A percentile compares a stretch with the other conserved stretches of the same genome.
Evolutionary conservation across 2,888 invertebrate genomes (phyloP).

Genomic region (Drosophila ustulata): DNA sequence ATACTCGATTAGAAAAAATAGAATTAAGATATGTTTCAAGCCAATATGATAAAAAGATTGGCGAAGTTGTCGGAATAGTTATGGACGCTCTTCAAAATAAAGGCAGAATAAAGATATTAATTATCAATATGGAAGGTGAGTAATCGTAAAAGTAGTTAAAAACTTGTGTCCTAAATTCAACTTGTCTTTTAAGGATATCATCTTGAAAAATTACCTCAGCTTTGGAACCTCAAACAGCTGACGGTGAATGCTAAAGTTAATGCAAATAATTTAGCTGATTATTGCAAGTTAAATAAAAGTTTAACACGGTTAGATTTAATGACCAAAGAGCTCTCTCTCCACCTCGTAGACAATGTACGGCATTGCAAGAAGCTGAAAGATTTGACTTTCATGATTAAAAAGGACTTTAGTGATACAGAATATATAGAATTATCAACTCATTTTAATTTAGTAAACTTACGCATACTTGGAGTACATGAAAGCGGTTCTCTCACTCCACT

Average conservation of each 20-base stretch:
- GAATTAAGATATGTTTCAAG: neutral
- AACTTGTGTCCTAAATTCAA: neutral
- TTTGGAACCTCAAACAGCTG: neutral
- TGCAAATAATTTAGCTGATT: slow-evolving; percentile 1
- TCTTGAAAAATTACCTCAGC: slow-evolving; percentile 2
- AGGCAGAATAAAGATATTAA: neutral
- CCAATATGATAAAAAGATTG: neutral
- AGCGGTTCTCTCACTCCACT: neutral
- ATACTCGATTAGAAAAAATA: neutral
- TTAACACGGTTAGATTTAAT: neutral
- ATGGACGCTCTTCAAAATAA: neutral
- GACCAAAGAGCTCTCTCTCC: neutral
- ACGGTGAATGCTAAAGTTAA: neutral
- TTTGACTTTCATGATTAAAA: neutral
- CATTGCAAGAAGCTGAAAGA: neutral
- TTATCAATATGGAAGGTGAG: slow-evolving; percentile 5
- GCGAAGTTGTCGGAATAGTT: neutral
- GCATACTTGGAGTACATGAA: slow-evolving; percentile 1
- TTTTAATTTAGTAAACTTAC: neutral
- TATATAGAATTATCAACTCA: neutral
- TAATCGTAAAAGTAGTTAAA: neutral
- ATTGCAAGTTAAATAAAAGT: neutral
- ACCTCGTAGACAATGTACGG: slow-evolving; percentile 4
- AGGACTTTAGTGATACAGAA: neutral
- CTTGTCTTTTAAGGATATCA: neutral